Evolutionary conservation across 2,888 invertebrate genomes (phyloP).

Genomic region (Trilocha varians): DNA sequence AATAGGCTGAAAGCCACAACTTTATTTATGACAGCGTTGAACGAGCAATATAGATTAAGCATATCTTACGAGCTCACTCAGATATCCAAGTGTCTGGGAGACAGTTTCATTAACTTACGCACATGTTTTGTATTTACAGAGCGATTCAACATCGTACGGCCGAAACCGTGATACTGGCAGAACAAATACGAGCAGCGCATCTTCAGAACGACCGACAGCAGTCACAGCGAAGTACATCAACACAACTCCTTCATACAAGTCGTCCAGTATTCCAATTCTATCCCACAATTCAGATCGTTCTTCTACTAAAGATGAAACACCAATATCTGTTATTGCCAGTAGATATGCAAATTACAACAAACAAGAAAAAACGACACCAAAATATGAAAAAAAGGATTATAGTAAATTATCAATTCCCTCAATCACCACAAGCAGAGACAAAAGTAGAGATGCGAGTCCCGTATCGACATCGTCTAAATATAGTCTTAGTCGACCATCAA

Average conservation of each 20-base stretch:
- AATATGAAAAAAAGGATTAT: constrained; percentile 66
- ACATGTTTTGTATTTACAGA: constrained; percentile 41
- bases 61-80: constrained; percentile 1
- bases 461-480: constrained; percentile 56
- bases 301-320: constrained; percentile 46
- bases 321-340: constrained; percentile 54
- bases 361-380: constrained; percentile 21
- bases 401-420: constrained; percentile 52
- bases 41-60: constrained; percentile 27
- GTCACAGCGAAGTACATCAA: constrained; percentile 62
- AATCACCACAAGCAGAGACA: constrained; percentile 30
- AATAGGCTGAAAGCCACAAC: constrained; percentile 43
- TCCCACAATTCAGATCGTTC: constrained; percentile 36
- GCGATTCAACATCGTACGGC: constrained; percentile 53
- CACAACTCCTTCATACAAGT: constrained; percentile 53
- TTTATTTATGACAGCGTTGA: constrained; percentile 46
- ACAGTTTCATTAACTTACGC: not conserved
- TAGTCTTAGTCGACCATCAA: constrained; percentile 49
- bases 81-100: not conserved
- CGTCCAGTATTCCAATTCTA: constrained; percentile 63
- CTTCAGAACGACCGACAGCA: constrained; percentile 49
- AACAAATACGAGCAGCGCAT: constrained; percentile 24
- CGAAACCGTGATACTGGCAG: constrained; percentile 46
- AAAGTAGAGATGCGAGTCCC: constrained; percentile 74
- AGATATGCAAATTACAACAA: constrained; percentile 55